Evolutionary conservation across 2,888 invertebrate species (phyloP).

Genomic region (Marronus borbonicus): DNA sequence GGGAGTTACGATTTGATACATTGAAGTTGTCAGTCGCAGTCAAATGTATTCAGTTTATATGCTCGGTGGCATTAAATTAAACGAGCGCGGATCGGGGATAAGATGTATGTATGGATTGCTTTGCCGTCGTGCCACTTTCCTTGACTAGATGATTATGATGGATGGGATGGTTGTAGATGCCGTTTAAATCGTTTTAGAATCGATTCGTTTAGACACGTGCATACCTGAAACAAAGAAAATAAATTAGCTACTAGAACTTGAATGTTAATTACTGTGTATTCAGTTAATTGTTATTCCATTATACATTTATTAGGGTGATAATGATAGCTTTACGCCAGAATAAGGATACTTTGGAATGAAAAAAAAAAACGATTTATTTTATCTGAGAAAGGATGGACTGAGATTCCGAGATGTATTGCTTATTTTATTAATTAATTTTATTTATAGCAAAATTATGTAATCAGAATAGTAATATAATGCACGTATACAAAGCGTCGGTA

Average conservation of each 20-base stretch:
- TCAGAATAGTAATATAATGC: too few species aligned
- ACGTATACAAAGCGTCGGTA: too few species aligned
- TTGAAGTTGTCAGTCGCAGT: conserved; percentile 67
- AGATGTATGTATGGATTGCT: conserved; percentile 59
- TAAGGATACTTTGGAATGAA: too few species aligned
- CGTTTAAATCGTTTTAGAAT: conserved; percentile 5
- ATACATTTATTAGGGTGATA: too few species aligned
- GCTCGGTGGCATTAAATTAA: conserved; percentile 65
- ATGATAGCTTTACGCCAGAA: too few species aligned
- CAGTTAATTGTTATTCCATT: too few species aligned
- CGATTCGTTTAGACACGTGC: conserved; percentile 41
- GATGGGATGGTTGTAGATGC: conserved; percentile 56
- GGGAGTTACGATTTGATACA: conserved; percentile 63
- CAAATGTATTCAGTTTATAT: conserved; percentile 67
- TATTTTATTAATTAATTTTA: too few species aligned
- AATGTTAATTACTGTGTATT: too few species aligned
- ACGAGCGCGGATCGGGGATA: conserved; percentile 56
- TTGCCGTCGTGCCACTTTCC: conserved; percentile 59
- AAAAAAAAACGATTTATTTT: too few species aligned
- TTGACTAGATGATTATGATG: conserved; percentile 60
- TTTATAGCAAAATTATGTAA: too few species aligned
- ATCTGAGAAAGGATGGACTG: too few species aligned
- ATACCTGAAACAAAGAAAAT: conserved; percentile 57
- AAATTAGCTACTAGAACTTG: not conserved
- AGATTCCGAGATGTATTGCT: too few species aligned